These are phyloP conservation scores for Icerya purchasi DNA, from an alignment of 2,888 invertebrate species.

Conservation along the genomic window DNA sequence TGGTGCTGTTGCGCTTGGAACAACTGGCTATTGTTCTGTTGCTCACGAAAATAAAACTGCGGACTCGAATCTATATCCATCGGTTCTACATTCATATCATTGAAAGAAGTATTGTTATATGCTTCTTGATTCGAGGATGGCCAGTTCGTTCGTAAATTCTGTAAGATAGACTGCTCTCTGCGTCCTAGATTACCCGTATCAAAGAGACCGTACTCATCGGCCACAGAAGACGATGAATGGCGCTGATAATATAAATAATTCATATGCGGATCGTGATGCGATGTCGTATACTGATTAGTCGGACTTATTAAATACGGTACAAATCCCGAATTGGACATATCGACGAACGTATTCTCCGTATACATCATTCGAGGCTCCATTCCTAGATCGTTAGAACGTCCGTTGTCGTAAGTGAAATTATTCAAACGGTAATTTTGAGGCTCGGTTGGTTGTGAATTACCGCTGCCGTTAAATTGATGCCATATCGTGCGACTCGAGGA, in stretches of 20 bases:
- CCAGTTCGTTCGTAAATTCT: neutral
- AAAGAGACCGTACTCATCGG: slow-evolving; percentile 26
- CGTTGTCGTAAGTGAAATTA: neutral
- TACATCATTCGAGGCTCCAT: slow-evolving; percentile 8
- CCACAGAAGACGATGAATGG: slow-evolving; percentile 16
- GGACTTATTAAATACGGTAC: slow-evolving; percentile 8
- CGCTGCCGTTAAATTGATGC: slow-evolving; percentile 14
- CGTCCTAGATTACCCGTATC: slow-evolving; percentile 19
- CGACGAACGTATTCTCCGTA: slow-evolving; percentile 8
- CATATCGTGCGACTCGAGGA: slow-evolving; percentile 14
- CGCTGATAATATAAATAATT: slow-evolving; percentile 20
- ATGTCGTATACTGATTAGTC: slow-evolving; percentile 10
- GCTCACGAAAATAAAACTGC: neutral
- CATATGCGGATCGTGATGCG: slow-evolving; percentile 10
- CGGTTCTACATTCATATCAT: neutral
- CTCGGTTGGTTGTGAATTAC: slow-evolving; percentile 9
- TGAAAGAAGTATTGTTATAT: neutral
- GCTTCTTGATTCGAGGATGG: neutral
- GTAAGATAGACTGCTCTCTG: neutral
- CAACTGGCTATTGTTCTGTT: neutral
- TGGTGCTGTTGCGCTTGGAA: neutral
- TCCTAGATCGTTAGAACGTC: neutral
- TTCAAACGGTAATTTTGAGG: slow-evolving; percentile 10
- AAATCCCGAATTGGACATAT: slow-evolving; percentile 5
- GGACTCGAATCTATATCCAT: slow-evolving; percentile 31